Evolutionary conservation across 2,888 invertebrate species (phyloP).

Genomic region (Cylloceria caligata): DNA sequence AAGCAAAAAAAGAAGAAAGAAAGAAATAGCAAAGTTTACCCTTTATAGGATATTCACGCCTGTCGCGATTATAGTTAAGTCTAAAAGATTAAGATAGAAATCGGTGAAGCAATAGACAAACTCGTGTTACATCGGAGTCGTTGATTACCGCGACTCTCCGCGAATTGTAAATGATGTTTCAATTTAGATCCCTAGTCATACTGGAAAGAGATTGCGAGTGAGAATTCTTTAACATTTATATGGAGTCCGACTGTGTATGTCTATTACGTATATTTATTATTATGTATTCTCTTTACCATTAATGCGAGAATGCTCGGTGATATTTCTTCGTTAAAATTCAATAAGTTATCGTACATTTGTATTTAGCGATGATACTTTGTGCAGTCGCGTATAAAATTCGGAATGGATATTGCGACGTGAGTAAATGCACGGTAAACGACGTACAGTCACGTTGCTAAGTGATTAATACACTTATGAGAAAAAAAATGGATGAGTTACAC

Average conservation of each 20-base stretch:
- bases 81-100: constrained; percentile 50
- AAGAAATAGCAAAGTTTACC: constrained; percentile 6
- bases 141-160: constrained; percentile 16
- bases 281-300: constrained; percentile 49
- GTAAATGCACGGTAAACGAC: background rate
- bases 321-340: constrained; percentile 50
- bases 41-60: background rate
- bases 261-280: constrained; percentile 62
- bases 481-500: constrained; percentile 2
- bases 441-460: too few species aligned
- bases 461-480: background rate
- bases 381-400: constrained; percentile 7
- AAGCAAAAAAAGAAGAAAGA: constrained; percentile 11
- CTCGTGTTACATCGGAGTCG: constrained; percentile 20
- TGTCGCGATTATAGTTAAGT: constrained; percentile 48
- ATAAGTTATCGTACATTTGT: constrained; percentile 19
- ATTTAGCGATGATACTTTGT: constrained; percentile 23
- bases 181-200: constrained; percentile 65
- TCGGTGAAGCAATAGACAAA: constrained; percentile 59
- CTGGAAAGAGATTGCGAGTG: constrained; percentile 49
- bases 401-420: constrained; percentile 4
- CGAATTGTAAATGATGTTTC: constrained; percentile 48
- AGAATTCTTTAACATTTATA: constrained; percentile 62
- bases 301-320: constrained; percentile 53
- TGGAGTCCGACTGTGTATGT: constrained; percentile 65